phyloP scores from a whole-genome alignment of 2,113 vertebrate species.

The Girardinichthys multiradiatus region DNA sequence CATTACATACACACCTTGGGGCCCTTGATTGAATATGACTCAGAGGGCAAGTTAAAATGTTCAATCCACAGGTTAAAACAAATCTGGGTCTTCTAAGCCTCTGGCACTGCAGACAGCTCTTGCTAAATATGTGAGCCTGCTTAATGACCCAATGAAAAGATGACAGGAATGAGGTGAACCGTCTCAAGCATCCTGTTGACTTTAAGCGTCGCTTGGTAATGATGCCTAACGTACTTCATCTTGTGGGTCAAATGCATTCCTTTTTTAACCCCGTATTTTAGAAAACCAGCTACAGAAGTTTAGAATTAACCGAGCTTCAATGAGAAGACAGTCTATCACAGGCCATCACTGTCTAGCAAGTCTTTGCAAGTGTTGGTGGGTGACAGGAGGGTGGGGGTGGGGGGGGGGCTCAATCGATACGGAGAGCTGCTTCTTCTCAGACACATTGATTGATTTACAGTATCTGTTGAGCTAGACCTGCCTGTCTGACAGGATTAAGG shows the following conservation, averaged over 20 bases:
- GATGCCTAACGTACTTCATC: constrained; percentile 65
- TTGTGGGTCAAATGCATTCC: constrained; percentile 48
- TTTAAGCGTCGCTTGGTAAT: constrained; percentile 66
- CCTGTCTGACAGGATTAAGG: constrained; percentile 76
- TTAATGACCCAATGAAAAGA: constrained; percentile 73
- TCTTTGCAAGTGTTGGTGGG: constrained; percentile 23
- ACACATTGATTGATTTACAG: constrained; percentile 73
- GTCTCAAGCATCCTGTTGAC: constrained; percentile 72
- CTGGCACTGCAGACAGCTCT: constrained; percentile 31
- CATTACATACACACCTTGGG: constrained; percentile 45
- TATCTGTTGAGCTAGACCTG: constrained; percentile 70
- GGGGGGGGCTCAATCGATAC: constrained; percentile 55
- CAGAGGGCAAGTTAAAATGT: constrained; percentile 44
- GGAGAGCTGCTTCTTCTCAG: constrained; percentile 64
- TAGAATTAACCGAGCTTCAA: constrained; percentile 11
- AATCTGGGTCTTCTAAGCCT: constrained; percentile 42
- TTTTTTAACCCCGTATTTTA: constrained; percentile 16
- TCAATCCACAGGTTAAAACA: constrained; percentile 56
- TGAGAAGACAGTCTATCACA: constrained; percentile 5
- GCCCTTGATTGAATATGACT: constrained; percentile 44
- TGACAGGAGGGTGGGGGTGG: background rate
- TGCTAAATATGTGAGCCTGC: constrained; percentile 38
- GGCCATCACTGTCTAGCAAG: constrained; percentile 20
- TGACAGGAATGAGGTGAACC: constrained; percentile 64
- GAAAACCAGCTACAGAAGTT: background rate